phyloP scores from a whole-genome alignment of 2,113 vertebrate genomes.

The Jaculus jaculus region DNA sequence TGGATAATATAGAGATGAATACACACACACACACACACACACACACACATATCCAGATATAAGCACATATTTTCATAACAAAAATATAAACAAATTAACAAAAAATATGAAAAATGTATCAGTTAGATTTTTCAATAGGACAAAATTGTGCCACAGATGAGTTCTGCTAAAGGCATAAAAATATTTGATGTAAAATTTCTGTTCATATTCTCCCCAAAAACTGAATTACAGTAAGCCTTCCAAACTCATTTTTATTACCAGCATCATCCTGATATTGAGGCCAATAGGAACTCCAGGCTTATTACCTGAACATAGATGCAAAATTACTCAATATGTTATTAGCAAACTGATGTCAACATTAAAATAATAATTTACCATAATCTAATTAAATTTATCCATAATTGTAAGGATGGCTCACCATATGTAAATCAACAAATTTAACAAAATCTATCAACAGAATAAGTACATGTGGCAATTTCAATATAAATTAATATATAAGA shows the following conservation, averaged over 20 bases:
- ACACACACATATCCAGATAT: background rate
- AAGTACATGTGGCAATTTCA: too few relatives aligned
- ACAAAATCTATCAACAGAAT: background rate
- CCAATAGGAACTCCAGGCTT: too few relatives aligned
- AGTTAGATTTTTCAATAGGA: background rate
- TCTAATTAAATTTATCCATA: too few relatives aligned
- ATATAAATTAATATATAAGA: too few relatives aligned
- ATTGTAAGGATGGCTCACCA: too few relatives aligned
- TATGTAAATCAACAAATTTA: too few relatives aligned
- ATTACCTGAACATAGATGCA: too few relatives aligned
- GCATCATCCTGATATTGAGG: background rate
- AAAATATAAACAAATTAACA: background rate
- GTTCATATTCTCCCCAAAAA: background rate
- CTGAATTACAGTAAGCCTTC: background rate
- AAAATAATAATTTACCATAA: too few relatives aligned
- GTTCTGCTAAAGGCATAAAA: background rate
- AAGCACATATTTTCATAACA: background rate
- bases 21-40: background rate
- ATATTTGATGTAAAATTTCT: background rate
- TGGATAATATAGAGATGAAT: background rate
- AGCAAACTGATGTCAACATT: background rate
- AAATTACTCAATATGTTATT: background rate
- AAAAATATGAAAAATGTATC: background rate
- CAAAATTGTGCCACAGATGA: accelerated
- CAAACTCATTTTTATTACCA: background rate